Evolutionary conservation across 2,888 invertebrate genomes (phyloP).

Genomic region (Chesias legatella): DNA sequence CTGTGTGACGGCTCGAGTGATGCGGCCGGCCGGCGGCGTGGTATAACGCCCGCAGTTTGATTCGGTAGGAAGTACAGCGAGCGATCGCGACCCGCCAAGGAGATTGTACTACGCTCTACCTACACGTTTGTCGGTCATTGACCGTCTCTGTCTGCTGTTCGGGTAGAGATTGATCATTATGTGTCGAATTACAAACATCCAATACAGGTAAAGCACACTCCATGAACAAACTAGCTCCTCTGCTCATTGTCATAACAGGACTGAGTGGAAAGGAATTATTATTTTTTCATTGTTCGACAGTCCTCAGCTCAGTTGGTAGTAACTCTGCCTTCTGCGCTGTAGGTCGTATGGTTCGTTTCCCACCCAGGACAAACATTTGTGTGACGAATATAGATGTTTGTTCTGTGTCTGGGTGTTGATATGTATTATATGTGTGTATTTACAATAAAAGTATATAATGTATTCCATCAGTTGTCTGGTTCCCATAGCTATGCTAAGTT

Average conservation of each 20-base stretch:
- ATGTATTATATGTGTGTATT: too few species aligned
- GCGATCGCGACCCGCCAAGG: constrained; percentile 21
- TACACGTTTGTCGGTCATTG: constrained; percentile 30
- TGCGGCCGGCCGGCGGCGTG: constrained; percentile 23
- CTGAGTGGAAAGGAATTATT: constrained; percentile 1
- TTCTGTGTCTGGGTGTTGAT: too few species aligned
- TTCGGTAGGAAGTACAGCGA: constrained; percentile 14
- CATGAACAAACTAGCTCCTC: constrained; percentile 18
- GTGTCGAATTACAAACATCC: constrained; percentile 25
- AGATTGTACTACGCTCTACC: constrained; percentile 23
- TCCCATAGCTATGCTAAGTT: too few species aligned
- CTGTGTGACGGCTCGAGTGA: constrained; percentile 18
- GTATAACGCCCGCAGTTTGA: constrained; percentile 20
- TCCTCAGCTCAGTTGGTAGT: too few species aligned
- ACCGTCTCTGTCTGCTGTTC: constrained; percentile 30
- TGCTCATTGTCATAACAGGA: constrained; percentile 5
- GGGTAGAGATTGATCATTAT: constrained; percentile 26
- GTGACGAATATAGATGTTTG: too few species aligned
- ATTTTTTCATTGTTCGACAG: too few species aligned
- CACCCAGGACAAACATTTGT: too few species aligned
- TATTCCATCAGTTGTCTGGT: too few species aligned
- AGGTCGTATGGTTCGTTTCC: too few species aligned
- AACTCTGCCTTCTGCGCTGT: too few species aligned
- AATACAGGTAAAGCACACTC: constrained; percentile 20
- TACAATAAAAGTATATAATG: too few species aligned